Percentiles rank a stretch among this genome's conserved stretches.
These are phyloP conservation scores for Balaenoptera acutorostrata DNA, from an alignment of 2,113 vertebrate genomes.

Conservation along the genomic window DNA sequence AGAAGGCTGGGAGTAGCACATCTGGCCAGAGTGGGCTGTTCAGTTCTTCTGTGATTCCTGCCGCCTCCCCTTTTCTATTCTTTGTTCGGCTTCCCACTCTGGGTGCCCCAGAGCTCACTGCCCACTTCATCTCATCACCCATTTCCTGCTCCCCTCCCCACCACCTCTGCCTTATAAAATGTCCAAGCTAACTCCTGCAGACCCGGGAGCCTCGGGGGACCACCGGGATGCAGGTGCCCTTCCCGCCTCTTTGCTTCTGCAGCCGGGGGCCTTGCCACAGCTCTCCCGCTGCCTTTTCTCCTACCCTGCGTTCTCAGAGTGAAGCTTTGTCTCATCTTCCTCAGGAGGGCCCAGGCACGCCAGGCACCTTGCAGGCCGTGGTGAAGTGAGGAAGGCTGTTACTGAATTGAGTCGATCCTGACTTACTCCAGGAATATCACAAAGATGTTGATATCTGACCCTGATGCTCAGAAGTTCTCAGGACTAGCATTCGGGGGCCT, in stretches of 20 bases:
- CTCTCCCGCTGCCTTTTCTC: neutral
- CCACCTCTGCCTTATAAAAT: neutral
- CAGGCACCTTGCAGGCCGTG: neutral
- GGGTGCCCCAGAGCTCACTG: neutral
- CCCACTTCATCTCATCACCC: neutral
- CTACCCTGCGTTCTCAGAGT: neutral
- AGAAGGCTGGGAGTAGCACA: neutral
- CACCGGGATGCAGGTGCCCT: neutral
- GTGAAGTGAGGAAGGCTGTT: neutral
- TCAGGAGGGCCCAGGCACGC: rapidly evolving
- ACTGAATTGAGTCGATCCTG: neutral
- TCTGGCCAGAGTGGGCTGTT: neutral
- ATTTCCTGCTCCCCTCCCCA: no score
- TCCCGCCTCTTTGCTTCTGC: neutral
- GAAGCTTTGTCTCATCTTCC: no score
- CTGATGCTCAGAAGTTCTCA: neutral
- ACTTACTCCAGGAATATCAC: neutral
- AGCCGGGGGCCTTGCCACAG: neutral
- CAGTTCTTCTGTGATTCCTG: neutral
- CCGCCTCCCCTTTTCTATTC: neutral
- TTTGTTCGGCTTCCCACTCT: neutral
- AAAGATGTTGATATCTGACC: no score
- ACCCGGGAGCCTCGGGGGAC: neutral
- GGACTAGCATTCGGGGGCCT: neutral
- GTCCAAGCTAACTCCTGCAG: neutral